Conservation (phyloP, 35 echinoderm and acorn worm genomes). For the Amphiura filiformis region DNA sequence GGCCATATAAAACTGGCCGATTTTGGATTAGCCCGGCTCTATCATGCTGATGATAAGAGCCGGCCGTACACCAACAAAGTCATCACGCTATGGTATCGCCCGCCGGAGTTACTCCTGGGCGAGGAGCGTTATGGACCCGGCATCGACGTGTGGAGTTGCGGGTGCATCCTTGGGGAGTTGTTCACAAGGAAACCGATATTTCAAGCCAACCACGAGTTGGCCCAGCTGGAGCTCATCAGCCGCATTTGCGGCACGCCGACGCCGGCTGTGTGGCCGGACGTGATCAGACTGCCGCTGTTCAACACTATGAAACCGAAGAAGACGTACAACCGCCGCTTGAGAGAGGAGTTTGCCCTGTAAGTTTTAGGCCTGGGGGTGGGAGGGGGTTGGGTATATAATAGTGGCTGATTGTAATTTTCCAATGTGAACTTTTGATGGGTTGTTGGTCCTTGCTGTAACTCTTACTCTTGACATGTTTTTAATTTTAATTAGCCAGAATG, state of each 20-base stretch:
- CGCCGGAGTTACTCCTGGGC: slow-evolving; percentile 87
- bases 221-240: slow-evolving; percentile 93
- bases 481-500: background rate
- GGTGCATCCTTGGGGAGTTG: slow-evolving; percentile 92
- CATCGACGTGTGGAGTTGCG: slow-evolving; percentile 94
- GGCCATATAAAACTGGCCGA: slow-evolving; percentile 96
- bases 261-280: slow-evolving; percentile 95
- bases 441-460: too few relatives aligned
- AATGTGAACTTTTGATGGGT: too few relatives aligned
- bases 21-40: slow-evolving; percentile 89
- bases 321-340: slow-evolving; percentile 71
- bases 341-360: slow-evolving; percentile 95
- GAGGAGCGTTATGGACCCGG: slow-evolving; percentile 97
- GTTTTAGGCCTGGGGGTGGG: slow-evolving; percentile 13
- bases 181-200: slow-evolving; percentile 95
- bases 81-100: slow-evolving; percentile 99
- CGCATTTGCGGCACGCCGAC: slow-evolving; percentile 88
- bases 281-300: slow-evolving; percentile 86
- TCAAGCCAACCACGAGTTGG: slow-evolving; percentile 89
- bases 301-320: slow-evolving; percentile 98
- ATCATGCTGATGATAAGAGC: slow-evolving; percentile 97
- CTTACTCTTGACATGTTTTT: background rate
- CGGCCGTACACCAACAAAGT: slow-evolving; percentile 99
- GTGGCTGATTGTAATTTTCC: too few relatives aligned
- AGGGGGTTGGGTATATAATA: too few relatives aligned